These are phyloP conservation scores for Natator depressus DNA, from an alignment of 2,113 vertebrate genomes.

Conservation along the genomic window DNA sequence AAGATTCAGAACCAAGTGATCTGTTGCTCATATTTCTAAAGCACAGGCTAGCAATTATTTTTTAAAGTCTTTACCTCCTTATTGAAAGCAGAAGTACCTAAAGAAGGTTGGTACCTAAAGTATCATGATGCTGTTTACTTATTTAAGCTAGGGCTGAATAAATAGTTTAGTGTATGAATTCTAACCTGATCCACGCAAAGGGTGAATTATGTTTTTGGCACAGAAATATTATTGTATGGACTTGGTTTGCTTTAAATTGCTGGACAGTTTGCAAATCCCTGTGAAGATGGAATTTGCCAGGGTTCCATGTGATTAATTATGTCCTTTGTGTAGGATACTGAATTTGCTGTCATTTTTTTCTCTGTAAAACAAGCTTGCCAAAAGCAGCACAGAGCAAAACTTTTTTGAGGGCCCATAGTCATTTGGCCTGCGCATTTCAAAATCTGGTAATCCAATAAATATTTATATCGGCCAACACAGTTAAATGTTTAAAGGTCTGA, in stretches of 20 bases:
- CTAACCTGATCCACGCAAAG: background rate
- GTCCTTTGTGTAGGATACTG: background rate
- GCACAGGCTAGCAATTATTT: background rate
- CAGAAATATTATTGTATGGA: background rate
- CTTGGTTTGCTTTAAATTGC: background rate
- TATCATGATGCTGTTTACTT: background rate
- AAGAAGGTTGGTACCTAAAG: background rate
- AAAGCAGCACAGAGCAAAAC: background rate
- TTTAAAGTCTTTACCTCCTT: background rate
- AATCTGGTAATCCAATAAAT: background rate
- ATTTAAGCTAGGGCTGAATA: background rate
- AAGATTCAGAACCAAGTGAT: background rate
- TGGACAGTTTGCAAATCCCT: background rate
- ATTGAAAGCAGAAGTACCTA: background rate
- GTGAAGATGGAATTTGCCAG: background rate
- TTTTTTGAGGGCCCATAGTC: background rate
- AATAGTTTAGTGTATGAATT: background rate
- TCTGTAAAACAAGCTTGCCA: background rate
- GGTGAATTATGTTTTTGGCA: background rate
- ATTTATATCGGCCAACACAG: background rate
- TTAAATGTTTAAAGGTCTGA: background rate
- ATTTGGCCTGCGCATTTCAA: background rate
- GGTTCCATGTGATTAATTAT: background rate
- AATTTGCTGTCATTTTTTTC: background rate
- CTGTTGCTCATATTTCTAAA: background rate